Conservation (phyloP, 2,888 invertebrate species). For the Tetanocera ferruginea region DNA sequence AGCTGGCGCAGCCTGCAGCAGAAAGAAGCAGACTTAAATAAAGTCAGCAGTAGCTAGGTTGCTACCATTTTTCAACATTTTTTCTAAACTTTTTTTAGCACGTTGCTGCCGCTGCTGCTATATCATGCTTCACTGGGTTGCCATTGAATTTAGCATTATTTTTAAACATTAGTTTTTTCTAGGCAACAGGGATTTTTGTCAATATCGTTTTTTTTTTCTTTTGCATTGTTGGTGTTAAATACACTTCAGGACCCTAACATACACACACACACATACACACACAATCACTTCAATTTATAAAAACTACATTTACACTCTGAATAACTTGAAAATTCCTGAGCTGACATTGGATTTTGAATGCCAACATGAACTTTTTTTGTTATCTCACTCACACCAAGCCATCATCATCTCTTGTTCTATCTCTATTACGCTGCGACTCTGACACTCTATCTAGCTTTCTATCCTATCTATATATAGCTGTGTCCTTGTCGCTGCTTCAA, state of each 20-base stretch:
- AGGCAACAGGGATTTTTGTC: neutral
- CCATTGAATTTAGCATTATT: conserved; percentile 35
- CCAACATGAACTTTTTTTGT: conserved; percentile 27
- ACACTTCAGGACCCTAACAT: neutral
- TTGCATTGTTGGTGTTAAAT: conserved; percentile 26
- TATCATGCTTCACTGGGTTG: neutral
- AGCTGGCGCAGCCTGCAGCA: conserved; percentile 6
- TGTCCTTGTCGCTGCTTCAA: conserved; percentile 3
- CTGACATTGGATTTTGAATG: conserved; percentile 60
- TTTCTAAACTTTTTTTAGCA: neutral
- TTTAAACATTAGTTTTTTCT: conserved; percentile 11
- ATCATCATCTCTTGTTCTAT: neutral
- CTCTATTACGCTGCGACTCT: neutral
- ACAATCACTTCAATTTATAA: neutral
- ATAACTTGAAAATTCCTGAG: conserved; percentile 55
- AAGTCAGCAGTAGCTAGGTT: conserved; percentile 11
- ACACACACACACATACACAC: neutral
- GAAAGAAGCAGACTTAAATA: conserved; percentile 14
- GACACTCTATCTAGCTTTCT: neutral
- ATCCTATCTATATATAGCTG: neutral
- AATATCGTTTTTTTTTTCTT: neutral
- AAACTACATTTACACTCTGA: conserved; percentile 29
- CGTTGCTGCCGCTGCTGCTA: neutral
- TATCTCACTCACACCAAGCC: conserved; percentile 1
- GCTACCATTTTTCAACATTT: neutral